Conservation (phyloP, 2,113 vertebrate species). For the Rostratula benghalensis region DNA sequence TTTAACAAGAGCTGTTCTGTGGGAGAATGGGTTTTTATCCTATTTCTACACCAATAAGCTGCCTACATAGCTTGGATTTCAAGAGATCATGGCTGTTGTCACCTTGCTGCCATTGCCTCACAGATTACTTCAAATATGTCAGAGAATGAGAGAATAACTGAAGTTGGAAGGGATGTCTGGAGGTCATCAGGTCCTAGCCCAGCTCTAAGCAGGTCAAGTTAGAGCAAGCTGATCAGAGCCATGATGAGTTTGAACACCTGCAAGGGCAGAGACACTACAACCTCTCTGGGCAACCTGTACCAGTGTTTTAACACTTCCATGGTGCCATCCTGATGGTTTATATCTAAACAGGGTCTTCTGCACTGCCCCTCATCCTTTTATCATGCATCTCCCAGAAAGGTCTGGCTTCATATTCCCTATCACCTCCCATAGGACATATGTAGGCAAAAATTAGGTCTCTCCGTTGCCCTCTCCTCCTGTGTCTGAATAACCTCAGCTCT, state of each 20-base stretch:
- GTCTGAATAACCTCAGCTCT: not conserved
- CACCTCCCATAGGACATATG: not conserved
- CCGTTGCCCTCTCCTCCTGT: not conserved
- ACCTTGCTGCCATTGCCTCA: not conserved
- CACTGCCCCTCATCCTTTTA: not conserved
- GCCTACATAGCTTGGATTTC: not conserved
- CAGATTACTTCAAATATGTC: not conserved
- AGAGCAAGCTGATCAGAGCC: not conserved
- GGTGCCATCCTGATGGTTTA: not conserved
- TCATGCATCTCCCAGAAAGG: not conserved
- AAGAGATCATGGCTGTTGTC: not conserved
- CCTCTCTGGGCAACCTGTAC: not conserved
- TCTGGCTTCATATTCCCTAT: not conserved
- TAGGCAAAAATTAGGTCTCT: not conserved
- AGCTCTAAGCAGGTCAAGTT: not conserved
- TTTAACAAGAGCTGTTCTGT: not conserved
- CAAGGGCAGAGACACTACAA: not conserved
- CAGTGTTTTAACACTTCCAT: not conserved
- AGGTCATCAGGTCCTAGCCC: not conserved
- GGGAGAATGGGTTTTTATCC: not conserved
- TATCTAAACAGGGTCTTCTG: not conserved
- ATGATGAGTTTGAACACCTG: not conserved
- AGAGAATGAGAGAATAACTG: not conserved
- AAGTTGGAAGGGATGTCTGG: not conserved
- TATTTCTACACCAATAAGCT: not conserved